Evolutionary conservation across 2,797 vertebrate species (phyloP).

Genomic region (Acrossocheilus wenchowensis): DNA sequence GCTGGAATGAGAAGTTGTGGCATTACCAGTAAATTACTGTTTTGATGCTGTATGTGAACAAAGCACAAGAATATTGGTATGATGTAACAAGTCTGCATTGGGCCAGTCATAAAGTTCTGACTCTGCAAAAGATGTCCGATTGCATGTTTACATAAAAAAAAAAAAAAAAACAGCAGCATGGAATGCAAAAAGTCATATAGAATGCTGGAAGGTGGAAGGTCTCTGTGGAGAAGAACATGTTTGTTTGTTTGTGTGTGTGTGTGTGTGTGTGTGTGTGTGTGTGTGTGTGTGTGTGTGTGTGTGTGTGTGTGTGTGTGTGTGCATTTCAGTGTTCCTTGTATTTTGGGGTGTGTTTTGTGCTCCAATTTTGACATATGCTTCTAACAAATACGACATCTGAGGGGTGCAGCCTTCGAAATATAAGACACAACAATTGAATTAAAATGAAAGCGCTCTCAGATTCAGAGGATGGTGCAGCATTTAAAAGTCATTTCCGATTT

Average conservation of each 20-base stretch:
- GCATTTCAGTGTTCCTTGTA: neutral
- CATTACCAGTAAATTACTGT: neutral
- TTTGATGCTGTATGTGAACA: neutral
- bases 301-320: neutral
- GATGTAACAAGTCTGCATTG: neutral
- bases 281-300: no score
- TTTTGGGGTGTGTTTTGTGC: neutral
- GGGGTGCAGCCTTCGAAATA: neutral
- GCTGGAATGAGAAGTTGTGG: neutral
- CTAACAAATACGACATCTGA: neutral
- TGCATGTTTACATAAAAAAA: no score
- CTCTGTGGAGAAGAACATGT: neutral
- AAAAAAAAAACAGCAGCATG: no score
- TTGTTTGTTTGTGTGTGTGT: neutral
- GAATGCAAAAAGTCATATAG: no score
- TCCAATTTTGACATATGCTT: neutral
- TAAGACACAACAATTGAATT: neutral
- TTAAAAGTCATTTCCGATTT: neutral
- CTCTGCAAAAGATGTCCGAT: neutral
- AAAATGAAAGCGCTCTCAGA: neutral
- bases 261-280: no score
- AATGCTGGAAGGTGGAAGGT: neutral
- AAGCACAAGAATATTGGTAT: neutral
- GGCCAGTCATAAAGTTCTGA: neutral
- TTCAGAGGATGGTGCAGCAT: neutral